Evolutionary conservation across 2,888 invertebrate genomes (phyloP), one percentile per base, ranked within the genome.

Genomic region (Isotomurus palustris): DNA sequence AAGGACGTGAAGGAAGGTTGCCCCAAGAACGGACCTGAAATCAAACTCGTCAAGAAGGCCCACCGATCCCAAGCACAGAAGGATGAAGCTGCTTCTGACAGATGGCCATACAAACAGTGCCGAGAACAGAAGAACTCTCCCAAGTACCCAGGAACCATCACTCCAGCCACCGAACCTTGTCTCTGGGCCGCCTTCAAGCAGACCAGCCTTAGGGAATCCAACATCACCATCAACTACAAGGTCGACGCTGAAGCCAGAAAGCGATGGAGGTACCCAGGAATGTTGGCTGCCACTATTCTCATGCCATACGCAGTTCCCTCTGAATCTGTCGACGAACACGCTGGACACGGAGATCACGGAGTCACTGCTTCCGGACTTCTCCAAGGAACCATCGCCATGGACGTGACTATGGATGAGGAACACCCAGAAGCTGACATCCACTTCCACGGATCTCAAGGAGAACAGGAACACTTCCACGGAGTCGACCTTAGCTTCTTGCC

Each of bases 191-290:
- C 69, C 36, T 61, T 62, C 58, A 61, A 67, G 60, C 69, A 69
- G 50, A 69, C 69, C 53, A 64, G 61, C 29, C 62, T 69, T 21
- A 64, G 67, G 40, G 66, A 69, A 56, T 59, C 69, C 35, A 69
- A 69, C 53, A 58, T 69, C 53, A 69, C 69, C 57, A 62, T 69
- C 59, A 66, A 64, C 52, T 69, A 69, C 67, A 64, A 65, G 58
- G 61, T 69, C 32, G 66, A 66, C 57, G 56, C 63, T 21, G 69
- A 67, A 53, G 67, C 69, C 51, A 64, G 69, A 35, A 64, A 64
- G 52, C 54, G 69, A 45, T 69, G 69, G 69, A 68, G 56, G 51
- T 65, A 66, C 32, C 69, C 69, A 36, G 66, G 65, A 54, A 60
- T 60, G 27, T 52, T 65, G 36, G 49, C 64, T 41, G 69, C 69